Base-by-base conservation (phyloP, 2,113 vertebrate genomes). In the Campylomormyrus tamandua region DNA sequence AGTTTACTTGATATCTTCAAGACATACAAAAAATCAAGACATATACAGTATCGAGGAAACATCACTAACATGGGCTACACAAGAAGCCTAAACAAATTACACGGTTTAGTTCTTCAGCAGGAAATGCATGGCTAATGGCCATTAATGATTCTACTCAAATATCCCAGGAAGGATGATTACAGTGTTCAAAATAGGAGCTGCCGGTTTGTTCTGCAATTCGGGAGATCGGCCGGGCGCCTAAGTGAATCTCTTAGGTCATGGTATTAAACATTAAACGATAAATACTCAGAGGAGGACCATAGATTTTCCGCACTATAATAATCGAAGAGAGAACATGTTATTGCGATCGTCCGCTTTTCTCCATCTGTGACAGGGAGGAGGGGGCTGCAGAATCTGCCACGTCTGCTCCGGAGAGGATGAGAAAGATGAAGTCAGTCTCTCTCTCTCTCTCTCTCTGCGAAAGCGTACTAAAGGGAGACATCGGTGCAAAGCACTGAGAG, bases 301-400 rank as follows among this genome's bases (percentile, higher is more conserved):
- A 13, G 74, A 80, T 31, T 31, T 31, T 70, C n/a, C 62, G n/a
- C 10, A 5, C 62, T 27, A 66, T 27, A 31, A 31, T 31, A 70
- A 70, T 80, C 1, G 35, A 80, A 39, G 17, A 39, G 31, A 42
- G 74, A 80, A 80, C 35, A 42, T 42, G 35, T 17, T 80, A 19
- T 19, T 80, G 74, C 31, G 31, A 39, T 42, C 74, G 35, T 39
- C n/a, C 3, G 58, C 27, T 6, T 31, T 4, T 31, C 62, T 89
- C 42, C 66, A 35, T 83, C 70, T 83, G 74, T n/a, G 50, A 56
- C 35, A 52, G 24, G 49, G 88, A 52, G 35, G 62, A 77, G 85
- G 31, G 49, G 49, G 31, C 48, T 84, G 92, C 92, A 90, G 91
- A 91, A 90, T 88, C 91, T 94, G 94, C 95, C 94, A 95, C 94